Conservation (phyloP, 1,140 invertebrate species). For the Branchinecta lynchi region DNA sequence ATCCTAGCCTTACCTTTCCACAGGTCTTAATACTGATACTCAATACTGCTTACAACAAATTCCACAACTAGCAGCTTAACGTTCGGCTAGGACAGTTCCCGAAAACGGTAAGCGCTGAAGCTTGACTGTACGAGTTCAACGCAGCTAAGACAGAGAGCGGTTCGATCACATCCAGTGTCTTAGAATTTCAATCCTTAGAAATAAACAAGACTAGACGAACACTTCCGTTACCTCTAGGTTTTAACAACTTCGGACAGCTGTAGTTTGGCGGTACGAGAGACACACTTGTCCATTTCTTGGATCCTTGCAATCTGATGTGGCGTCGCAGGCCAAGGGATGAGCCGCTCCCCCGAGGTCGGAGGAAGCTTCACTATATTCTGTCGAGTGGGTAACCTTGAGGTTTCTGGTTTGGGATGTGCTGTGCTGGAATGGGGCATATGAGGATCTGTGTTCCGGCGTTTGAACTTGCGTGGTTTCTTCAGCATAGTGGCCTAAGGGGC, state of each 20-base stretch:
- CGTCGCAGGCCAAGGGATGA: background rate
- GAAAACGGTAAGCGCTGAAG: too few species aligned
- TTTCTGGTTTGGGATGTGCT: background rate
- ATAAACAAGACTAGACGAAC: background rate
- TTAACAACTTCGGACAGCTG: background rate
- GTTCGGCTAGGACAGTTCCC: too few species aligned
- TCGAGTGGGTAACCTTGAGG: background rate
- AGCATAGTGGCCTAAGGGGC: background rate
- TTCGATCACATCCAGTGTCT: background rate
- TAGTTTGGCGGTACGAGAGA: background rate
- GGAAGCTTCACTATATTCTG: slow-evolving; percentile 6
- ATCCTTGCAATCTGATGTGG: background rate
- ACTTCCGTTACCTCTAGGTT: background rate
- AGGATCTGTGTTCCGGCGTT: background rate
- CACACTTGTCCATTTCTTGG: background rate
- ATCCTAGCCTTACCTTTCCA: too few species aligned
- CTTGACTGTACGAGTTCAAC: background rate
- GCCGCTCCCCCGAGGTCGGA: background rate
- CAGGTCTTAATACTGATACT: too few species aligned
- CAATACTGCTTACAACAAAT: too few species aligned
- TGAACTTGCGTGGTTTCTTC: background rate
- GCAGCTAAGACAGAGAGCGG: background rate
- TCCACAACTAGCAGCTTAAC: too few species aligned
- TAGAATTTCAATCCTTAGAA: background rate
- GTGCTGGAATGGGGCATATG: slow-evolving; percentile 8